These are phyloP conservation scores for Poeciliopsis retropinna DNA, from an alignment of 2,113 vertebrate genomes.

Conservation along the genomic window DNA sequence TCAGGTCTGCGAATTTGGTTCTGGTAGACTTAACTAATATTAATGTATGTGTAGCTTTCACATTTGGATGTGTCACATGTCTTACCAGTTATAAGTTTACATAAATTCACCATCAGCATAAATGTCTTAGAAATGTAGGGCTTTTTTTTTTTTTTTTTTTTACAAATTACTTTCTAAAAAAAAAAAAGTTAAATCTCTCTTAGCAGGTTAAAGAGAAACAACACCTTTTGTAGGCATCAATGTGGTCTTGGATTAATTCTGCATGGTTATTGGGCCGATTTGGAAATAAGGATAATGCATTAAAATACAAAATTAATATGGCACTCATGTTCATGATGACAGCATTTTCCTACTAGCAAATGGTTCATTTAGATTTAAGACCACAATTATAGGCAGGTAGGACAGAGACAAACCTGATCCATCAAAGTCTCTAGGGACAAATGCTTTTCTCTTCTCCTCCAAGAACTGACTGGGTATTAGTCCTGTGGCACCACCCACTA, in stretches of 20 bases:
- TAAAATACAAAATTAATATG: no score
- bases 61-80: background rate
- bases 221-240: background rate
- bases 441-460: constrained; percentile 98
- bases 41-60: background rate
- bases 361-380: background rate
- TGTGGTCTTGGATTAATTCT: background rate
- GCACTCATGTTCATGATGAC: background rate
- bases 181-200: background rate
- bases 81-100: background rate
- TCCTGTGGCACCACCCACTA: constrained; percentile 91
- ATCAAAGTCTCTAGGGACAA: constrained; percentile 95
- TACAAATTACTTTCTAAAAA: no score
- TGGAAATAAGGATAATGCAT: background rate
- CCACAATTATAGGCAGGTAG: no score
- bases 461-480: constrained; percentile 98
- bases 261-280: background rate
- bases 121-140: background rate
- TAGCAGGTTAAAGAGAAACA: background rate
- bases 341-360: background rate
- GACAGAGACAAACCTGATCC: constrained; percentile 84
- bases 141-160: no score
- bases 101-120: background rate
- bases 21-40: no score
- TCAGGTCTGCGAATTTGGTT: background rate